Conservation (phyloP, 2,888 invertebrate genomes). For the Dryomyza anilis region DNA sequence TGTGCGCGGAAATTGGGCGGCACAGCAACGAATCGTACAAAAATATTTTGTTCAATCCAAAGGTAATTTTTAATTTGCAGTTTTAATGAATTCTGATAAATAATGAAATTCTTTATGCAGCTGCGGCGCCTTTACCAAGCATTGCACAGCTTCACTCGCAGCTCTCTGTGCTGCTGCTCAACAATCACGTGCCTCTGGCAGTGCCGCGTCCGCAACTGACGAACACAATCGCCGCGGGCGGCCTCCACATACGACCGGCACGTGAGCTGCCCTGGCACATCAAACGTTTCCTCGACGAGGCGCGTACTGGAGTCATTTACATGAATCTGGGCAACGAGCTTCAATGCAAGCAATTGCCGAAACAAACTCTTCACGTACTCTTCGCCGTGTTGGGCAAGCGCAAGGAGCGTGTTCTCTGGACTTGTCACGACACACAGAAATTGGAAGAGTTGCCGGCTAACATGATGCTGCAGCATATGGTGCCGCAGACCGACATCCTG, state of each 20-base stretch:
- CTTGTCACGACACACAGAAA: conserved; percentile 60
- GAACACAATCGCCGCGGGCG: conserved; percentile 64
- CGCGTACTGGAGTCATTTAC: conserved; percentile 60
- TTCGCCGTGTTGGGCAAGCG: conserved; percentile 55
- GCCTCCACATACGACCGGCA: conserved; percentile 63
- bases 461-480: conserved; percentile 61
- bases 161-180: conserved; percentile 61
- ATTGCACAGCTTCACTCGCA: conserved; percentile 60
- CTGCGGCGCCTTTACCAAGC: conserved; percentile 34
- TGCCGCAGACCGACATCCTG: conserved; percentile 64
- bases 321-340: conserved; percentile 63
- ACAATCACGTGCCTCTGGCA: conserved; percentile 63
- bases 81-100: background rate
- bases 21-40: conserved; percentile 52
- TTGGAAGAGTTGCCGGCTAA: conserved; percentile 57
- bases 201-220: conserved; percentile 60
- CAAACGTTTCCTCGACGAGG: conserved; percentile 60
- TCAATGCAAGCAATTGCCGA: conserved; percentile 58
- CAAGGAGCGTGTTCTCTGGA: conserved; percentile 61
- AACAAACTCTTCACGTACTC: conserved; percentile 51
- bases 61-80: conserved; percentile 37
- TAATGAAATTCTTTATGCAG: too few relatives aligned
- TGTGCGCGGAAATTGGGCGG: conserved; percentile 48
- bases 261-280: conserved; percentile 59
- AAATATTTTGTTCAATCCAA: conserved; percentile 49